Base-by-base conservation (phyloP, 2,113 vertebrate species). In the Stictonetta naevosa region DNA sequence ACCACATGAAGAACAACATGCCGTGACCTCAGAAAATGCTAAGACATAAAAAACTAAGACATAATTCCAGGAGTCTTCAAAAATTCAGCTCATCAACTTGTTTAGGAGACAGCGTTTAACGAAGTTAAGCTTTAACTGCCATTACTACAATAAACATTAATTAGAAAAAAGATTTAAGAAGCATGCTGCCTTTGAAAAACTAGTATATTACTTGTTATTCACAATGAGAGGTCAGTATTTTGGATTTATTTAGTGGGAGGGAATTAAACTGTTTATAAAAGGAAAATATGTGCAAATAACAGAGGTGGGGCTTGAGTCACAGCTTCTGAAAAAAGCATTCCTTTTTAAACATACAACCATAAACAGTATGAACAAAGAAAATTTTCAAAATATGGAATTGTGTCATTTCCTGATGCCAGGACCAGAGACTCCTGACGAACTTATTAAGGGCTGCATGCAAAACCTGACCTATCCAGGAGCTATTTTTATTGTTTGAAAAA, bases 401-500 rank as follows among this genome's bases (percentile, higher is more conserved):
- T 96, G 83, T 96, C 95, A 96, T 84, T 96, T 97, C 96, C 95
- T 82, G 60, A 93, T 69, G 44, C 48, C 50, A 95, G 53, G 64
- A 96, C 88, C 58, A 73, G 23, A 88, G n/a, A 88, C 53, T 89
- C 50, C 60, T 52, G 88, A 83, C 33, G 91, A 88, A 86, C 23
- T 18, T 68, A 81, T 21, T 17, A 63, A 10, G 40, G 52, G 25
- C 52, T 72, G 58, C 62, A 82, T 15, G 92, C 20, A 75, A 72
- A 89, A 68, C 53, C 72, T 82, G 34, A 83, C 6, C 48, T 68
- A 74, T 2, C 6, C 42, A 52, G 1, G 1, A 56, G 67, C 22
- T 82, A 63, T 52, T 84, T 75, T 60, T 89, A 79, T 10, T 17
- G 17, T 40, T 13, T 40, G 38, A 18, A 77, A 50, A 64, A 69